phyloP scores from a whole-genome alignment of 2,113 vertebrate genomes.

The Urocynchramus pylzowi region DNA sequence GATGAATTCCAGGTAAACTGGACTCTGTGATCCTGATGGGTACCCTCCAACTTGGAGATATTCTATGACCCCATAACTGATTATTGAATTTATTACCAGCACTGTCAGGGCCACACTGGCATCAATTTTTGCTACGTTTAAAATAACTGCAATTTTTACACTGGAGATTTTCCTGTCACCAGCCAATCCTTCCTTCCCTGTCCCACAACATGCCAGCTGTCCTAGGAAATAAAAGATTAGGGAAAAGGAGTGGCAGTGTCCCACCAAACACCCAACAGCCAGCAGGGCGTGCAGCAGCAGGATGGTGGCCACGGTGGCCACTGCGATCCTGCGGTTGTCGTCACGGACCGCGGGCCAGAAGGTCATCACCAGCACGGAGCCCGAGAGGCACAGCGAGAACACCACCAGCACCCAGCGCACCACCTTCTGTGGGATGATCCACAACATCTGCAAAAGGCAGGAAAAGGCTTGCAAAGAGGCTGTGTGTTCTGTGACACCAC shows the following conservation, averaged over 20 bases:
- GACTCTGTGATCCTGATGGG: neutral
- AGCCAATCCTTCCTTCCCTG: neutral
- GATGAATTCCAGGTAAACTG: neutral
- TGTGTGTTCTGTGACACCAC: neutral
- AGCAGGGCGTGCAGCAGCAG: slow-evolving; percentile 85
- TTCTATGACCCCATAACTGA: neutral
- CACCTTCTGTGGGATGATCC: slow-evolving; percentile 83
- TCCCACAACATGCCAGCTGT: accelerated
- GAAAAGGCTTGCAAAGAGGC: neutral
- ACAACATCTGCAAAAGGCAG: slow-evolving; percentile 79
- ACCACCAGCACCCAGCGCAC: slow-evolving; percentile 86
- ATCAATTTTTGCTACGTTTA: neutral
- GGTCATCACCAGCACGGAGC: slow-evolving; percentile 89
- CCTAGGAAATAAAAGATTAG: neutral
- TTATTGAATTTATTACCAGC: neutral
- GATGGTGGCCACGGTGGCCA: slow-evolving; percentile 76
- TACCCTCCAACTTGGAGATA: neutral
- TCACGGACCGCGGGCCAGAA: slow-evolving; percentile 94
- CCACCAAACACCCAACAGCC: slow-evolving; percentile 90
- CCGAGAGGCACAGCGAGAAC: slow-evolving; percentile 87
- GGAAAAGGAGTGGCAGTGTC: neutral
- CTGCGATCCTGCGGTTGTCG: slow-evolving; percentile 81
- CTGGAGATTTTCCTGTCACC: neutral
- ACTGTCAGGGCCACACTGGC: neutral
- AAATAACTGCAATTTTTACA: neutral